Evolutionary conservation across 2,113 vertebrate genomes (phyloP).

Genomic region (Oryzias javanicus): DNA sequence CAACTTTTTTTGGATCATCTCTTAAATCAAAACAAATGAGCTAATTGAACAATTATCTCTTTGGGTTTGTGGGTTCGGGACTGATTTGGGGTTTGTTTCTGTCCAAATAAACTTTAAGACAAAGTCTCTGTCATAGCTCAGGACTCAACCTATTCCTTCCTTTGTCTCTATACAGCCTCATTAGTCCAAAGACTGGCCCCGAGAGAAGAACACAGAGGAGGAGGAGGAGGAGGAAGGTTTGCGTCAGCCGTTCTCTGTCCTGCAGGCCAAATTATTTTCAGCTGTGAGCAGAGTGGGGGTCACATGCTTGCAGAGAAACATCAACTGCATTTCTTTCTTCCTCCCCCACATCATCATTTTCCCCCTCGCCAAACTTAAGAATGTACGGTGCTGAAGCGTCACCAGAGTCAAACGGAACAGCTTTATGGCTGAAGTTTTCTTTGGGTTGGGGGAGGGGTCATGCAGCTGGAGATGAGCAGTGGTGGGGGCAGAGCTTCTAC

Average conservation of each 20-base stretch:
- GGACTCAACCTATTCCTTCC: slow-evolving; percentile 20
- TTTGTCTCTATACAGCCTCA: slow-evolving; percentile 35
- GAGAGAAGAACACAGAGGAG: slow-evolving; percentile 23
- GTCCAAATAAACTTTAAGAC: slow-evolving; percentile 6
- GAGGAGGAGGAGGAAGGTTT: slow-evolving; percentile 46
- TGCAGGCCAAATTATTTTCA: slow-evolving; percentile 77
- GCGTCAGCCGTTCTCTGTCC: slow-evolving; percentile 51
- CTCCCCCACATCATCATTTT: slow-evolving; percentile 38
- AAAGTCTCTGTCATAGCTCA: slow-evolving; percentile 2
- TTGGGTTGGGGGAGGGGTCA: no score
- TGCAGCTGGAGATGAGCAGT: no score
- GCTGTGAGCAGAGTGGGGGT: slow-evolving; percentile 71
- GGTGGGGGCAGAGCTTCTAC: no score
- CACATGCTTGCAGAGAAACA: slow-evolving; percentile 75
- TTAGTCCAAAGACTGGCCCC: slow-evolving; percentile 21
- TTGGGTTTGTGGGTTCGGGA: slow-evolving; percentile 34
- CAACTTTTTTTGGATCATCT: no score
- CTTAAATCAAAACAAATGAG: not conserved
- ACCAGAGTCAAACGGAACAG: no score
- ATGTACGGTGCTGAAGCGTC: no score
- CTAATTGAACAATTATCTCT: slow-evolving; percentile 50
- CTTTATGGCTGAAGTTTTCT: no score
- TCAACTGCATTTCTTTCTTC: slow-evolving; percentile 40
- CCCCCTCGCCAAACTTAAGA: slow-evolving; percentile 37
- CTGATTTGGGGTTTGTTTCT: slow-evolving; percentile 10